These are phyloP conservation scores for Orthochromis indermauri DNA, from an alignment of 2,113 vertebrate species.

Conservation along the genomic window DNA sequence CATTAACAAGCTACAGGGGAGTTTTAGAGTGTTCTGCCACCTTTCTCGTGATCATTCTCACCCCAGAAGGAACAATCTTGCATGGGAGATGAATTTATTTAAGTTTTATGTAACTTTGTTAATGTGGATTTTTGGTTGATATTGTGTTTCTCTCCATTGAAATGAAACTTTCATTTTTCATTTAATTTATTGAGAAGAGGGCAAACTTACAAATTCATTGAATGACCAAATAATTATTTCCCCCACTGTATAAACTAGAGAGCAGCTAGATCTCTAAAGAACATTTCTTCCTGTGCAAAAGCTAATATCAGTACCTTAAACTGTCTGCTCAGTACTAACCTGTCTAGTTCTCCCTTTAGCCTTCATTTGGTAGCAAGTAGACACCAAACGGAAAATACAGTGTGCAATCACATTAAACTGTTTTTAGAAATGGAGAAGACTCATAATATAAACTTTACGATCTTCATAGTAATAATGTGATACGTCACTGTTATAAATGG, in stretches of 20 bases:
- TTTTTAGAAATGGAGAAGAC: background rate
- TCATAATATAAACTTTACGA: constrained; percentile 32
- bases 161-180: background rate
- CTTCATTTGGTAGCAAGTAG: background rate
- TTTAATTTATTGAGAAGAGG: background rate
- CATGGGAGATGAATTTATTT: background rate
- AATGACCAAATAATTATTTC: background rate
- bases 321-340: background rate
- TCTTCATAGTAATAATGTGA: constrained; percentile 23
- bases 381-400: background rate
- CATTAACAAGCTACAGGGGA: background rate
- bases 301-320: background rate
- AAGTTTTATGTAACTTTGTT: background rate
- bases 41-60: background rate
- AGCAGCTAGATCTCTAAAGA: background rate
- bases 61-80: background rate
- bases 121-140: background rate
- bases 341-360: background rate
- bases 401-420: background rate
- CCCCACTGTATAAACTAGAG: background rate
- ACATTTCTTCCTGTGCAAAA: background rate
- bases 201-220: background rate
- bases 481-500: constrained; percentile 55
- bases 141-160: background rate
- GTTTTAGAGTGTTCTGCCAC: background rate